Evolutionary conservation across 1,140 invertebrate genomes (phyloP), one percentile per base, ranked within the genome.

Genomic region (Procambarus virginalis): DNA sequence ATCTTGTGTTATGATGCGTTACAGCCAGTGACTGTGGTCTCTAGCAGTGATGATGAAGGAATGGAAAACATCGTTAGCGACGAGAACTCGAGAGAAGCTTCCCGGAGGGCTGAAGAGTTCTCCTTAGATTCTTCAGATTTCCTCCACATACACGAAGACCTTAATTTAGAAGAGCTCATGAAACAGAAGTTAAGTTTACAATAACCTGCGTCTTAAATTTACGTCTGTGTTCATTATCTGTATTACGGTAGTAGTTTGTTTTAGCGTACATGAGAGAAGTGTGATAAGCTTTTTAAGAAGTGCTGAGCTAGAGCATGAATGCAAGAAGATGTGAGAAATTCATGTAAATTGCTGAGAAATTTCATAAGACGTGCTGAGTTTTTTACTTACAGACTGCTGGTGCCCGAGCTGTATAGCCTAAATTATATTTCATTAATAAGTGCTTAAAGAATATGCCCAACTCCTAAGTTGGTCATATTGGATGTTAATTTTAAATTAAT

Each of bases 131-230:
- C 91, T 17, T 91, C 91, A 17, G 91, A 91, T 70, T 88, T 89
- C 78, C 87, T 91, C 22, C 87, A 85, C 77, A 91, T 91, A n/a
- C 97, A 97, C 93, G 88, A 89, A 48, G 97, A 98, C 92, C 96
- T 97, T 89, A 97, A 98, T 94, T 94, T 98, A 9, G 97, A 98
- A 93, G 97, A 98, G 91, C 94, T 98, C 88, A 97, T 97, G 97
- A 96, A 96, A 92, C 97, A 97, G 93, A 98, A 98, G 94, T 97
- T 97, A 93, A 88, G 86, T 82, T 73, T n/a, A 17, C 49, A 6
- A 46, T 49, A 20, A 10, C 5, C 34, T 34, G 34, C 34, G 34
- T 34, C 34, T 55, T 20, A 64, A 10, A 60, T 81, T 60, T 17
- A 6, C n/a, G 12, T 58, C 51, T 55, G 0, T 80, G 55, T 58